Conservation (phyloP, 1,140 invertebrate species). For the Apis laboriosa region DNA sequence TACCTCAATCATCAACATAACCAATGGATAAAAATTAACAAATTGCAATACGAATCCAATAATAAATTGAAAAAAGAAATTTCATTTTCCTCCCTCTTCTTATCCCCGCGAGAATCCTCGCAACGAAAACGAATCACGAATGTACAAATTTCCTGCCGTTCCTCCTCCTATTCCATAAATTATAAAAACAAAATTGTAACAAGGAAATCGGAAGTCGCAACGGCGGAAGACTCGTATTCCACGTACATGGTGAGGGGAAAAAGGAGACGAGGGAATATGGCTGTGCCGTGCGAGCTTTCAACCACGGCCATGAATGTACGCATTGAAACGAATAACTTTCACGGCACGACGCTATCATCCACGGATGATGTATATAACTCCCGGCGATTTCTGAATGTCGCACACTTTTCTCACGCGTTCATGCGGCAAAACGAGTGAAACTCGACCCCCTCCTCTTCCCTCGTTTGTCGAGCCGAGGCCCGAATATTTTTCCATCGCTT, state of each 20-base stretch:
- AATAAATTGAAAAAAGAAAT: too few relatives aligned
- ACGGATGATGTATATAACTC: slow-evolving; percentile 70
- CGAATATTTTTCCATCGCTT: slow-evolving; percentile 5
- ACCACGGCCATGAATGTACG: slow-evolving; percentile 63
- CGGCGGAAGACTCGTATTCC: too few relatives aligned
- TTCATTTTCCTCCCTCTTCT: background rate
- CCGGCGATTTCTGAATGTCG: slow-evolving; percentile 61
- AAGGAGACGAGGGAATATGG: slow-evolving; percentile 24
- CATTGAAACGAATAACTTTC: slow-evolving; percentile 70
- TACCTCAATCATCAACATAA: too few relatives aligned
- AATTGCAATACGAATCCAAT: too few relatives aligned
- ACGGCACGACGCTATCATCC: slow-evolving; percentile 65
- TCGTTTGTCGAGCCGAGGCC: background rate
- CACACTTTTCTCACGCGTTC: slow-evolving; percentile 65
- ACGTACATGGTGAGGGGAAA: background rate
- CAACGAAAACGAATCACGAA: too few relatives aligned
- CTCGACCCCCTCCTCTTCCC: background rate
- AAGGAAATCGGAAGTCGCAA: background rate
- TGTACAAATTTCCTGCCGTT: too few relatives aligned
- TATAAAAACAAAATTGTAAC: background rate
- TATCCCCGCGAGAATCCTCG: background rate
- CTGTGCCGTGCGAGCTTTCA: slow-evolving; percentile 55
- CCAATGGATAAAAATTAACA: too few relatives aligned
- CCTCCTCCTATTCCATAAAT: too few relatives aligned
- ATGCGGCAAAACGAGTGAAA: slow-evolving; percentile 46